phyloP scores from a whole-genome alignment of 2,888 invertebrate genomes.

The Heliconius hortense region DNA sequence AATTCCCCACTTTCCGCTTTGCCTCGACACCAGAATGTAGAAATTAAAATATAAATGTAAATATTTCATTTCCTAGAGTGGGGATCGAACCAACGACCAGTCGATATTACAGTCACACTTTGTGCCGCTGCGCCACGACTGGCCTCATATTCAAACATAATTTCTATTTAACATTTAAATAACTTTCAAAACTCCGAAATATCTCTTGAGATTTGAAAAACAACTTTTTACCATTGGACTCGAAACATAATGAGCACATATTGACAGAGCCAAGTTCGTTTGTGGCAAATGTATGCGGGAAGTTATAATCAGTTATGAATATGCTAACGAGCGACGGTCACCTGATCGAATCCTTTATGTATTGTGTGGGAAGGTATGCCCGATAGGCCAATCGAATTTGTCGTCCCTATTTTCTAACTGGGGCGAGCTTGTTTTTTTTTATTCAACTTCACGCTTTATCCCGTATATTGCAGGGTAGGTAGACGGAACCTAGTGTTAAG shows the following conservation, averaged over 20 bases:
- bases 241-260: slow-evolving; percentile 14
- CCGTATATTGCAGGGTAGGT: no score
- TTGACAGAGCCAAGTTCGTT: slow-evolving; percentile 28
- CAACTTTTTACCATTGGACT: not conserved
- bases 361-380: slow-evolving; percentile 12
- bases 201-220: not conserved
- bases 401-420: slow-evolving; percentile 2
- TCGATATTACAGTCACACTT: no score
- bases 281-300: slow-evolving; percentile 39
- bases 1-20: no score
- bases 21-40: no score
- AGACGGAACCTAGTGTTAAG: no score
- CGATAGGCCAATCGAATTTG: slow-evolving; percentile 13
- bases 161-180: not conserved
- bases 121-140: not conserved
- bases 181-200: not conserved
- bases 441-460: no score
- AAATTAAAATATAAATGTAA: no score
- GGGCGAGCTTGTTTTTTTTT: no score
- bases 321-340: slow-evolving; percentile 38
- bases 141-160: not conserved
- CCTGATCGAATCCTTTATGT: slow-evolving; percentile 9
- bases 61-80: no score
- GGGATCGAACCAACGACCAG: no score
- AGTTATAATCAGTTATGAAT: slow-evolving; percentile 44